Evolutionary conservation across 2,888 invertebrate genomes (phyloP).

Genomic region (Eristalis tenax): DNA sequence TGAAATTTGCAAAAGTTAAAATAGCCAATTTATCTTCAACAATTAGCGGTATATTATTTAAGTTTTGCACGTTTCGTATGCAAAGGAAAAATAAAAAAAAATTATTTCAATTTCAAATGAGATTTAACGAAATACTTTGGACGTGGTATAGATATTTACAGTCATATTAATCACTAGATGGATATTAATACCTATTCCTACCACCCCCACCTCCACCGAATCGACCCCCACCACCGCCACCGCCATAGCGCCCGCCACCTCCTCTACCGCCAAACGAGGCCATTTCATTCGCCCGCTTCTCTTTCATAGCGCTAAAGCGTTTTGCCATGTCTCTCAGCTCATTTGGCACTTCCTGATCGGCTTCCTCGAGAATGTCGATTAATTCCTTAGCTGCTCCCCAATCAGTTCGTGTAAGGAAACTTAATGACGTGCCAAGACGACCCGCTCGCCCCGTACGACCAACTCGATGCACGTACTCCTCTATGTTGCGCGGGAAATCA

Average conservation of each 20-base stretch:
- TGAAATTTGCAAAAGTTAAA: too few species aligned
- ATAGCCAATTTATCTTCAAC: neutral
- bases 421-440: constrained; percentile 90
- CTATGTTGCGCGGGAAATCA: constrained; percentile 96
- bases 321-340: constrained; percentile 89
- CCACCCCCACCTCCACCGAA: constrained; percentile 18
- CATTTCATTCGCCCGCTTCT: constrained; percentile 83
- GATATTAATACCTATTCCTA: neutral
- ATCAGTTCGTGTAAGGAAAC: constrained; percentile 90
- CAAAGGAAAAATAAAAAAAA: neutral
- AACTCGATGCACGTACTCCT: constrained; percentile 96
- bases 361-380: constrained; percentile 93
- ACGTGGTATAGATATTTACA: neutral
- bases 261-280: constrained; percentile 75
- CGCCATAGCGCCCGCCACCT: constrained; percentile 59
- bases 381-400: constrained; percentile 92
- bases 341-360: constrained; percentile 90
- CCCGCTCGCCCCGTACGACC: constrained; percentile 97
- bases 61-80: neutral
- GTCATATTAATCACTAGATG: too few species aligned
- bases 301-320: constrained; percentile 87
- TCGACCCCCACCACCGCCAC: constrained; percentile 39
- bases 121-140: neutral
- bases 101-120: neutral
- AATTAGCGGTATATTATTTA: neutral